phyloP scores from a whole-genome alignment of 2,113 vertebrate genomes.

The Zootoca vivipara region DNA sequence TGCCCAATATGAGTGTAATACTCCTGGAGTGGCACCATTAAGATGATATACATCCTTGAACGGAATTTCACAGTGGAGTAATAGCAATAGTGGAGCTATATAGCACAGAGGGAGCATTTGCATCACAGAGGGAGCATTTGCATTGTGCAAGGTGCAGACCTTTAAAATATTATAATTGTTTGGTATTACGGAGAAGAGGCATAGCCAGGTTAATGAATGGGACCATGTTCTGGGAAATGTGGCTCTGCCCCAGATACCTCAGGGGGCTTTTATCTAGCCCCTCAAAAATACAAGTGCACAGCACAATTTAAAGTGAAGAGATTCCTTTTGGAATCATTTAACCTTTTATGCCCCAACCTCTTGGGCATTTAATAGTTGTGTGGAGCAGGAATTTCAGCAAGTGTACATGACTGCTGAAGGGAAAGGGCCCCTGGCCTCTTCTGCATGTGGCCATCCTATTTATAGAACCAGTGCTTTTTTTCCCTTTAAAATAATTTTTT shows the following conservation, averaged over 20 bases:
- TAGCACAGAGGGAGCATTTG: neutral
- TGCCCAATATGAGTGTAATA: neutral
- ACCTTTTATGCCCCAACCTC: no score
- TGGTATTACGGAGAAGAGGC: neutral
- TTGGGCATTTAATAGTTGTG: no score
- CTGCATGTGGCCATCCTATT: no score
- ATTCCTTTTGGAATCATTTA: neutral
- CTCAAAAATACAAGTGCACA: neutral
- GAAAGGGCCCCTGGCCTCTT: no score
- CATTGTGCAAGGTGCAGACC: neutral
- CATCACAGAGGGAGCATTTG: neutral
- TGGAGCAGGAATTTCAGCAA: no score
- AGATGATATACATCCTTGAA: neutral
- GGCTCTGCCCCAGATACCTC: fast-evolving
- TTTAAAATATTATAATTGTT: constrained; percentile 1
- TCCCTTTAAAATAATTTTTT: no score
- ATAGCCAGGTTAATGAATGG: neutral
- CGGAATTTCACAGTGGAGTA: neutral
- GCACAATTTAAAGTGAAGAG: neutral
- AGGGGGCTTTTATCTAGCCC: neutral
- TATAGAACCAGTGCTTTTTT: no score
- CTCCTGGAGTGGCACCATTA: neutral
- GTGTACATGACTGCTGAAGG: no score
- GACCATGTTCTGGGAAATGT: neutral
- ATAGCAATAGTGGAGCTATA: neutral